A percentile compares a stretch with the other conserved stretches of the same genome.
phyloP scores from a whole-genome alignment of 2,888 invertebrate species.

The Gisinianus flammeolus region DNA sequence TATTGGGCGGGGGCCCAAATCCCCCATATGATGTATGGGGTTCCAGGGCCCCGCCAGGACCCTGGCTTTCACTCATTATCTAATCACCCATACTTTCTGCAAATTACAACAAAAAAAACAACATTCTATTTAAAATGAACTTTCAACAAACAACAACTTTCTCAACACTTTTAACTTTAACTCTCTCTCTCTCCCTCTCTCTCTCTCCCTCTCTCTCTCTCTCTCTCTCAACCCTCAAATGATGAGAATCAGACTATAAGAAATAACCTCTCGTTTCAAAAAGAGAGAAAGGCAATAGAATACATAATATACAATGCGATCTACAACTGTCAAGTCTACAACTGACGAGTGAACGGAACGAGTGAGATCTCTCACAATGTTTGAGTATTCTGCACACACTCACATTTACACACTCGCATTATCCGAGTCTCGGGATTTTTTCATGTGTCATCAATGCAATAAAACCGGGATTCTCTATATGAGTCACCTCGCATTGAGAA shows the following conservation, averaged over 20 bases:
- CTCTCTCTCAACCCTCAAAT: background rate
- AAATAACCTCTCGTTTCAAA: background rate
- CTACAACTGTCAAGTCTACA: too few relatives aligned
- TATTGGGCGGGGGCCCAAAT: constrained; percentile 51
- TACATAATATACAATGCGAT: too few relatives aligned
- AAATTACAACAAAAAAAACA: constrained; percentile 2
- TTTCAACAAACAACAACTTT: background rate
- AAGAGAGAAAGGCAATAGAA: background rate
- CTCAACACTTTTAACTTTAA: background rate
- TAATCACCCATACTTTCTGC: constrained; percentile 28
- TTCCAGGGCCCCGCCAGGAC: constrained; percentile 65
- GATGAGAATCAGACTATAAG: background rate
- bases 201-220: constrained; percentile 1
- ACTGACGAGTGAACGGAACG: background rate
- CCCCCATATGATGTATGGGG: constrained; percentile 52
- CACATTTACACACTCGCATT: too few relatives aligned
- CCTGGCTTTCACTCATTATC: constrained; percentile 65
- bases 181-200: background rate
- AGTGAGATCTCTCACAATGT: background rate
- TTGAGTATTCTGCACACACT: too few relatives aligned
- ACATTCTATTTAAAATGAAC: background rate
- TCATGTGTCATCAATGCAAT: background rate
- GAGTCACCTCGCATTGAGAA: too few relatives aligned
- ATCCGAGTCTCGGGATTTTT: too few relatives aligned
- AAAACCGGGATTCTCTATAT: background rate